Base-by-base conservation (phyloP, 2,888 invertebrate species). In the Nemotelus pantherinus region DNA sequence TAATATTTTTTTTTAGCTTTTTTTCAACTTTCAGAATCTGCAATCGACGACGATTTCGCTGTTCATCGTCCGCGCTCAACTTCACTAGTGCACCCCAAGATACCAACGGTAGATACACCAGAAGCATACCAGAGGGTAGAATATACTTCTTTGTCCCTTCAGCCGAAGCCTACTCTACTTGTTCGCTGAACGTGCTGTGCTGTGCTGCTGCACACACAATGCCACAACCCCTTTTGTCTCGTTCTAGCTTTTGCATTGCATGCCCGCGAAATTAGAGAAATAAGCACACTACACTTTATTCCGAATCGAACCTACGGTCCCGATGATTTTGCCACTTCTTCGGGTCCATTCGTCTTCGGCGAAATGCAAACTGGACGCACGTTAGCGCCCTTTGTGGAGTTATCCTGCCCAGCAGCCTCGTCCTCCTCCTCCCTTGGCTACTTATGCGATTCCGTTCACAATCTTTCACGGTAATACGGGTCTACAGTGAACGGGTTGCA, bases 51-150 rank as follows among this genome's bases (percentile, higher is more conserved):
- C 77, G 77, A 76, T 76, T 68, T 79, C 71, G 77, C 76, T 80
- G 77, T 79, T 71, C 78, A 81, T 81, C 81, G 81, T 80, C 80
- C 81, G 81, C 82, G 82, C 78, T 82, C 81, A 81, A 81, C 81
- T 81, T 80, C 79, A 80, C 81, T 81, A 82, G 80, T 82, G 82
- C 81, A 82, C 78, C 78, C 70, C 68, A 50, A 64, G 58, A 64
- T 39, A 48, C 76, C 53, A 64, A 57, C 43, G 44, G 43, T 70
- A 70, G 70, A 41, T 44, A 70, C 55, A 70, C 43, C 70, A 70
- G 70, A 43, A 68, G 68, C 41, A 68, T 3, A 44, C 45, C 55
- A 43, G 53, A 70, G 70, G 70, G 70, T 70, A 70, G 47, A 70
- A 45, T 55, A 45, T 47, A 10, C 48, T 45, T 70, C 45, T 53